Conservation (phyloP, 2,797 vertebrate species). For the Mormyrops attenuatus region DNA sequence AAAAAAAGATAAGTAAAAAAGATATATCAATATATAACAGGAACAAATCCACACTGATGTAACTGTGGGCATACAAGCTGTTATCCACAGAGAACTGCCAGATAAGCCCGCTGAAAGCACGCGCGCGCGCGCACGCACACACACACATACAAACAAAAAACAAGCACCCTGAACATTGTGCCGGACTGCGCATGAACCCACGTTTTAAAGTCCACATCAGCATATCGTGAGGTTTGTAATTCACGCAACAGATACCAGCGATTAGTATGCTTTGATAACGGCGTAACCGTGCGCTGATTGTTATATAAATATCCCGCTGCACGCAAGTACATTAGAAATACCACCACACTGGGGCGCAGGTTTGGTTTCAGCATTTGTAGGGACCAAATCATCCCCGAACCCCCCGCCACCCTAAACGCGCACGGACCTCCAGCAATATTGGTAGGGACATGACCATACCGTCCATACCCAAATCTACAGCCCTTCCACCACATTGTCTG, state of each 20-base stretch:
- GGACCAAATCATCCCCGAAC: background rate
- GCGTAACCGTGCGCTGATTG: background rate
- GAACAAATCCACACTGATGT: background rate
- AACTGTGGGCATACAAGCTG: background rate
- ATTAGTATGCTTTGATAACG: background rate
- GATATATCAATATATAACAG: background rate
- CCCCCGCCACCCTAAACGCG: background rate
- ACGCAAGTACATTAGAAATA: background rate
- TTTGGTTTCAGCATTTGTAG: background rate
- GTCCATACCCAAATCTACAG: background rate
- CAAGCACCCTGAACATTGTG: background rate
- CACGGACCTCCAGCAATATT: background rate
- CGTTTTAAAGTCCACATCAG: background rate
- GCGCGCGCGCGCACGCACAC: background rate
- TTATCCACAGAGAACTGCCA: background rate
- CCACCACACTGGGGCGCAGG: background rate
- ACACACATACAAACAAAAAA: background rate
- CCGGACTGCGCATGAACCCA: background rate
- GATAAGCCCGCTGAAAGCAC: background rate
- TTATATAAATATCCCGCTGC: background rate
- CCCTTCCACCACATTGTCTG: background rate
- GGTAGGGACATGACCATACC: background rate
- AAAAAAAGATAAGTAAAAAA: background rate
- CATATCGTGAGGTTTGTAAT: background rate
- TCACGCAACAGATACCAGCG: background rate